phyloP scores from a whole-genome alignment of 2,113 vertebrate genomes.

The Zonotrichia leucophrys region DNA sequence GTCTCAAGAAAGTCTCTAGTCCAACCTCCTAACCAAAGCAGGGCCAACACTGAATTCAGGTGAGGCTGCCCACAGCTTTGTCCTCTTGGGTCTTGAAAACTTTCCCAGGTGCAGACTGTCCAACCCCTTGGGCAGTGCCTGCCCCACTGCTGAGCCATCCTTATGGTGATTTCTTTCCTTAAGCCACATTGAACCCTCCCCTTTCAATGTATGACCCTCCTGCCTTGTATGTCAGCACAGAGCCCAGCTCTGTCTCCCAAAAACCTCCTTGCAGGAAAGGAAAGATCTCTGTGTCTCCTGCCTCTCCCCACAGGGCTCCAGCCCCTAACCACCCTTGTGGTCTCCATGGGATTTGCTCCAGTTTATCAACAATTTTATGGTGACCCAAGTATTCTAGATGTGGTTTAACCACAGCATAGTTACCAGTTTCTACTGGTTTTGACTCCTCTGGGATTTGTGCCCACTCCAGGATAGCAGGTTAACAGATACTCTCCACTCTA shows the following conservation, averaged over 20 bases:
- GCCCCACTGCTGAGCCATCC: not conserved
- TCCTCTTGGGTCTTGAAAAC: not conserved
- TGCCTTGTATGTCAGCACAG: accelerated
- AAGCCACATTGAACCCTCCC: not conserved
- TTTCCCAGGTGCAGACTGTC: not conserved
- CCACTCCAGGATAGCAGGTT: not conserved
- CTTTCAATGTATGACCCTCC: not conserved
- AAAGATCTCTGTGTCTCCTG: not conserved
- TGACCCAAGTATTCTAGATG: not conserved
- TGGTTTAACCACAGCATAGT: not conserved
- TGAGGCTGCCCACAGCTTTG: not conserved
- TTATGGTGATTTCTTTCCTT: not conserved
- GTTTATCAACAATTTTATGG: not conserved
- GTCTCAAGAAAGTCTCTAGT: not conserved
- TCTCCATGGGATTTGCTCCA: not conserved
- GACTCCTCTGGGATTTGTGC: not conserved
- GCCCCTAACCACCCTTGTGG: not conserved
- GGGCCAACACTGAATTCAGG: not conserved
- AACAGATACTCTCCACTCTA: not conserved
- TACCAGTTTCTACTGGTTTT: not conserved
- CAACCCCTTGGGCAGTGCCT: not conserved
- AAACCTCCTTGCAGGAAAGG: not conserved
- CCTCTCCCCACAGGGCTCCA: not conserved
- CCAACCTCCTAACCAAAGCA: not conserved
- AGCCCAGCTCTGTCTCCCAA: not conserved